Base-by-base conservation (phyloP, 1,140 invertebrate species). In the Centruroides vittatus region DNA sequence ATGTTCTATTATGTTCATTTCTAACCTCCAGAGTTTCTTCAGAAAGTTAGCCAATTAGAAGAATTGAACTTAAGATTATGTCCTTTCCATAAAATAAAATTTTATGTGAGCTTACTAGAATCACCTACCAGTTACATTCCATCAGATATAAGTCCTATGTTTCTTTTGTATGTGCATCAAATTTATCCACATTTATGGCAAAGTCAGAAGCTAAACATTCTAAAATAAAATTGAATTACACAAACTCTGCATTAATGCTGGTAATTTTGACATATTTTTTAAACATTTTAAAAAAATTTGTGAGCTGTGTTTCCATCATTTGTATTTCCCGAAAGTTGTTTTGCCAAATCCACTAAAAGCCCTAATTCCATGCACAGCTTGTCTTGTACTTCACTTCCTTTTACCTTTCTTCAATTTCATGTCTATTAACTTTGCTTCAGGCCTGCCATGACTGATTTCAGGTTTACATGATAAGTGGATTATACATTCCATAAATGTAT, bases 81-180 rank as follows among this genome's bases (percentile, higher is more conserved):
- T n/a, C 13, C 10, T 35, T 11, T 58, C 55, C 58, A 49, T 63
- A 58, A 13, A 60, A 41, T 35, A 63, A 35, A 48, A 63, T 59
- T 13, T 60, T 63, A 56, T 63, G 61, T 3, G 55, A 9, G 7
- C 51, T 48, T n/a, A 53, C 41, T 12, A 58, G 54, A 53, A 63
- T 60, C 4, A 23, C 11, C 7, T 60, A 49, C 58, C 61, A 63
- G 1, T 3, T 8, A 46, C 60, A 63, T 5, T 34, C 5, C 13
- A 3, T 49, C 5, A 63, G 9, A 52, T 60, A 60, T 10, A 55
- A 4, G 3, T 59, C 8, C 11, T n/a, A 23, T 23, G 48, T 54
- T 35, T 52, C 35, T 47, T 10, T 36, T 0, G 35, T 5, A 35
- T 36, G 49, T 13, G 35, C 23, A 11, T 34, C 10, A 34, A 58